phyloP scores from a whole-genome alignment of 2,888 invertebrate genomes.

The Drosophila mulleri region DNA sequence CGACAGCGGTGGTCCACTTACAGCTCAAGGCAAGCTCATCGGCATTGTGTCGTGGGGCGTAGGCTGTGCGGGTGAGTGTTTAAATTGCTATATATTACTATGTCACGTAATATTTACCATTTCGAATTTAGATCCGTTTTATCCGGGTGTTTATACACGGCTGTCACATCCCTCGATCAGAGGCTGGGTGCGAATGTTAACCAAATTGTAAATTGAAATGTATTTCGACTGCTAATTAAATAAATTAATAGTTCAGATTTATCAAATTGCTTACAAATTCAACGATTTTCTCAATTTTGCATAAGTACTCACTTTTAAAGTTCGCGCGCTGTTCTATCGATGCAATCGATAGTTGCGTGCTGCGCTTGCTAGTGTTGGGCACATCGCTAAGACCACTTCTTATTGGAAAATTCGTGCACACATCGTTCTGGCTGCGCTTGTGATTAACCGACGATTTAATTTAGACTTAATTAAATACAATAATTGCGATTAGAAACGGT shows the following conservation, averaged over 20 bases:
- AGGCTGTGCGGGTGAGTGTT: constrained; percentile 73
- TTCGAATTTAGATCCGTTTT: constrained; percentile 73
- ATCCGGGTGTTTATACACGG: constrained; percentile 82
- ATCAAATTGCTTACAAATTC: neutral
- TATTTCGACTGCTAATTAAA: constrained; percentile 9
- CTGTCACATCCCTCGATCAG: constrained; percentile 78
- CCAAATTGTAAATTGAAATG: constrained; percentile 66
- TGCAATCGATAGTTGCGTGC: constrained; percentile 41
- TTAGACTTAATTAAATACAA: constrained; percentile 5
- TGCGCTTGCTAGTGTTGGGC: neutral
- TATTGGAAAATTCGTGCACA: constrained; percentile 55
- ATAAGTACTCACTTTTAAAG: constrained; percentile 27
- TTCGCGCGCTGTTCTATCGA: neutral
- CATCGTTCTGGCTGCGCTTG: constrained; percentile 34
- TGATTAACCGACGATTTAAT: constrained; percentile 31
- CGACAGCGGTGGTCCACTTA: constrained; percentile 83
- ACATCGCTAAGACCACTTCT: constrained; percentile 42
- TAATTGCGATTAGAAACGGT: neutral
- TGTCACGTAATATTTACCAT: neutral
- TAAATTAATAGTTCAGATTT: constrained; percentile 6
- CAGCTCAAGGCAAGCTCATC: constrained; percentile 70
- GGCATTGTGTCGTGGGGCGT: constrained; percentile 84
- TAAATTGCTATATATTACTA: neutral
- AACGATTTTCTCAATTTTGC: neutral
- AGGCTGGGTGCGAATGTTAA: constrained; percentile 79